Base-by-base conservation (phyloP, 2,113 vertebrate species). In the Xenopus borealis region DNA sequence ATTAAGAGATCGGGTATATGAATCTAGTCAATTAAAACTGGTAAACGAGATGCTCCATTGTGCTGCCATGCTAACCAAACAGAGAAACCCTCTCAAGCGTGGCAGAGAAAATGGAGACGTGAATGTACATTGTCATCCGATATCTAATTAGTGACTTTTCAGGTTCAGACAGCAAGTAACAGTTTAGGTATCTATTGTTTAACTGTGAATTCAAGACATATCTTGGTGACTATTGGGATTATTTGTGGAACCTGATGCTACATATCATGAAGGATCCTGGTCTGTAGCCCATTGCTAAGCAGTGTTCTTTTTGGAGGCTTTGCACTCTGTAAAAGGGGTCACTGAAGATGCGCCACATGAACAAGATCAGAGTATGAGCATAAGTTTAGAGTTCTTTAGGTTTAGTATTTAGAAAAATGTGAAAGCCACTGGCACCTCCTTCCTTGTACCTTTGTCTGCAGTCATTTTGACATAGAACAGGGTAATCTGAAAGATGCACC, bases 61-160 rank as follows among this genome's bases (percentile, higher is more conserved):
- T 50, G 67, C 66, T 75, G 46, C 58, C 73, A 76, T 76, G 58
- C 74, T 64, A 64, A 69, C 66, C 47, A 64, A 69, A 70, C 58
- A 64, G 59, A 70, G 59, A 12, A 10, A 17, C 59, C 55, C 66
- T 10, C 27, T 47, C 30, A 57, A 27, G 66, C 61, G 27, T 45
- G 74, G 33, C 33, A 19, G 74, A 8, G 50, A 65, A 77, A 77
- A 77, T 77, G 59, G 66, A 70, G 74, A 70, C 5, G 27, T 69
- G 27, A 55, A 69, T 69, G 66, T 62, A 63, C 73, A 63, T 76
- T 55, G 73, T 69, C 52, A 76, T 69, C 53, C 30, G 73, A 76
- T 77, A 68, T 62, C 74, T 77, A 70, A 77, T 77, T 77, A 70
- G 74, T 77, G 67, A 70, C 74, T 70, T 50, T 70, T 59, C 74